Percentiles rank a stretch among this genome's conserved stretches.
phyloP scores from a whole-genome alignment of 2,113 vertebrate genomes.

The Pelusios castaneus region DNA sequence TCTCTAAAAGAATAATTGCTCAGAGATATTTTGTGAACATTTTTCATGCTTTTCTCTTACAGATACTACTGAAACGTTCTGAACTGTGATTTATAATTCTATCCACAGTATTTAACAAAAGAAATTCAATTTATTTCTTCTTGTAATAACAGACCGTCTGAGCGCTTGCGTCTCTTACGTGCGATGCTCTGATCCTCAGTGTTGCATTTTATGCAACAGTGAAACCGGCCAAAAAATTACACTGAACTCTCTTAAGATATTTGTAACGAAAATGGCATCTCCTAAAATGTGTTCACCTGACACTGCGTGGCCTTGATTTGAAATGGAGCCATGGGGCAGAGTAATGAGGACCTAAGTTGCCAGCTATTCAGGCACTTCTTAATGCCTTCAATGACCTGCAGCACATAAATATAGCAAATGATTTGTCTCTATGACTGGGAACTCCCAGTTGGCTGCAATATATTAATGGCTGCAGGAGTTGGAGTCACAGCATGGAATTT shows the following conservation, averaged over 20 bases:
- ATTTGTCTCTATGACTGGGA: not conserved
- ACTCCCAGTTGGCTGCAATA: not conserved
- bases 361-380: accelerated
- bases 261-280: conserved; percentile 32
- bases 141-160: conserved; percentile 1
- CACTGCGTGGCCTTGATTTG: not conserved
- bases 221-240: conserved; percentile 52
- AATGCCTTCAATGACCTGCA: not conserved
- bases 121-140: conserved; percentile 56
- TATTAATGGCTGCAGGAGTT: not conserved
- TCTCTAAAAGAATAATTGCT: not conserved
- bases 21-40: not conserved
- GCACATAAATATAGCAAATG: not conserved
- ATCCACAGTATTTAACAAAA: conserved; percentile 40
- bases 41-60: not conserved
- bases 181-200: conserved; percentile 47
- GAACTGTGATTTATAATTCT: conserved; percentile 26
- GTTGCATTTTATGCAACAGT: conserved; percentile 36
- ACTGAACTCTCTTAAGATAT: conserved; percentile 31
- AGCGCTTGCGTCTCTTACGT: not conserved
- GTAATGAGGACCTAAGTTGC: not conserved
- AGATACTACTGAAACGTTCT: not conserved
- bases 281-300: not conserved
- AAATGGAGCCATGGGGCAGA: not conserved
- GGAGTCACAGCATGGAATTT: not conserved